These are phyloP conservation scores for Phrynocephalus versicolor DNA, from an alignment of 2,113 vertebrate genomes.

Conservation along the genomic window DNA sequence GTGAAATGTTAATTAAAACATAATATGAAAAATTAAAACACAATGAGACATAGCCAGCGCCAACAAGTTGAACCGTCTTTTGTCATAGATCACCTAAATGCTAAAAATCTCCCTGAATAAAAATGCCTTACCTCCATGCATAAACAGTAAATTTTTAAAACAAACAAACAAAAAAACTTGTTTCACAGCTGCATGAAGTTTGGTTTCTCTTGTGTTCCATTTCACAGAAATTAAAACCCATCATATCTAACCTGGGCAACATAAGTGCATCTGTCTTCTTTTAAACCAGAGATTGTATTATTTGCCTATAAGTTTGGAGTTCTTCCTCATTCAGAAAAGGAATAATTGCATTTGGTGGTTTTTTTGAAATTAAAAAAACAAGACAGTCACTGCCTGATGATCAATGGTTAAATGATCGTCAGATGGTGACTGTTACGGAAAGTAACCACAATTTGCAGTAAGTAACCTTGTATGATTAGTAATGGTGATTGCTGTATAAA, in stretches of 20 bases:
- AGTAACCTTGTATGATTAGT: not conserved
- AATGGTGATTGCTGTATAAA: slow-evolving; percentile 1
- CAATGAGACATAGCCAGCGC: not conserved
- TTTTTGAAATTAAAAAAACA: not conserved
- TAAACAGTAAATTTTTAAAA: not conserved
- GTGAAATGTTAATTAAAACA: not conserved
- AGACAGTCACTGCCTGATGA: not conserved
- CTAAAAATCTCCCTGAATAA: not conserved
- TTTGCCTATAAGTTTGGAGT: not conserved
- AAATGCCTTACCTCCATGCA: not conserved
- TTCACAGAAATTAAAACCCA: not conserved
- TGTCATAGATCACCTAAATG: not conserved
- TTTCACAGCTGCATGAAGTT: not conserved
- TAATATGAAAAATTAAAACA: not conserved
- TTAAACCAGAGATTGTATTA: not conserved
- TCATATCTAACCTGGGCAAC: not conserved
- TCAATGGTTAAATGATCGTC: not conserved
- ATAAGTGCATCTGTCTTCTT: not conserved
- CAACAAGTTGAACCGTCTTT: not conserved
- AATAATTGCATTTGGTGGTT: not conserved
- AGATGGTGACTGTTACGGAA: not conserved
- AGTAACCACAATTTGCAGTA: slow-evolving; percentile 8
- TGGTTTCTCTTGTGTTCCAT: not conserved
- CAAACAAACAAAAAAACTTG: not conserved
- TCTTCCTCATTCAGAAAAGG: not conserved